Conservation (phyloP, 2,113 vertebrate species). For the Pluvianellus socialis region DNA sequence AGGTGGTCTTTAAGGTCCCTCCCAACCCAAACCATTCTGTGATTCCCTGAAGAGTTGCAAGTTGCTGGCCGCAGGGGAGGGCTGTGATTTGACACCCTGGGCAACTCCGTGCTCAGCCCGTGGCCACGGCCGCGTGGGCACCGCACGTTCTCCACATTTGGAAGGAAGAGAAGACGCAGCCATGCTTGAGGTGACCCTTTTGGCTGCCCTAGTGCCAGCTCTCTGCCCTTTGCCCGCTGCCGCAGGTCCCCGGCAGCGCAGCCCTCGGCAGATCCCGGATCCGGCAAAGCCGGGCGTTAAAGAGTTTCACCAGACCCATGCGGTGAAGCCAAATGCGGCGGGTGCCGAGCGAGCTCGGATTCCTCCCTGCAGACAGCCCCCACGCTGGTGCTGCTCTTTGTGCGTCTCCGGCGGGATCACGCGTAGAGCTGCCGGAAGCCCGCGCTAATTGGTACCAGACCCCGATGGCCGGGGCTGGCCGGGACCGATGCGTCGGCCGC, state of each 20-base stretch:
- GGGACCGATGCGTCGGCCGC: not conserved
- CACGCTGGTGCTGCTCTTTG: not conserved
- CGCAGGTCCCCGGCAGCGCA: not conserved
- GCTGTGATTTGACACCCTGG: not conserved
- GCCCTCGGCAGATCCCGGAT: not conserved
- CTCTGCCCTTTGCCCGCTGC: not conserved
- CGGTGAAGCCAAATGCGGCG: fast-evolving
- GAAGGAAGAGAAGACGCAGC: too few species aligned
- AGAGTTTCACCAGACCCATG: not conserved
- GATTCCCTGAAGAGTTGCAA: not conserved
- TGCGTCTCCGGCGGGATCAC: fast-evolving
- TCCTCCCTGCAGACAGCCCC: not conserved
- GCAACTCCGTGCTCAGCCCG: not conserved
- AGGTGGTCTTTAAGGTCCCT: too few species aligned
- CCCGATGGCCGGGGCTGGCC: fast-evolving
- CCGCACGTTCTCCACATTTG: fast-evolving
- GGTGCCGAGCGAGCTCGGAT: not conserved
- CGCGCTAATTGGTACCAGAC: not conserved
- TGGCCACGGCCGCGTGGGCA: fast-evolving
- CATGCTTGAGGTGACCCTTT: fast-evolving
- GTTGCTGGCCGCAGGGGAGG: not conserved
- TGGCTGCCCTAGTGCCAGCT: fast-evolving
- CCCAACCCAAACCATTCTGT: too few species aligned
- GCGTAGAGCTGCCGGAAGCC: not conserved
- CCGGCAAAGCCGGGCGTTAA: fast-evolving